Percentiles rank a stretch among this genome's conserved stretches.
Conservation (phyloP, 1,140 invertebrate species). For the Magallana gigas region DNA sequence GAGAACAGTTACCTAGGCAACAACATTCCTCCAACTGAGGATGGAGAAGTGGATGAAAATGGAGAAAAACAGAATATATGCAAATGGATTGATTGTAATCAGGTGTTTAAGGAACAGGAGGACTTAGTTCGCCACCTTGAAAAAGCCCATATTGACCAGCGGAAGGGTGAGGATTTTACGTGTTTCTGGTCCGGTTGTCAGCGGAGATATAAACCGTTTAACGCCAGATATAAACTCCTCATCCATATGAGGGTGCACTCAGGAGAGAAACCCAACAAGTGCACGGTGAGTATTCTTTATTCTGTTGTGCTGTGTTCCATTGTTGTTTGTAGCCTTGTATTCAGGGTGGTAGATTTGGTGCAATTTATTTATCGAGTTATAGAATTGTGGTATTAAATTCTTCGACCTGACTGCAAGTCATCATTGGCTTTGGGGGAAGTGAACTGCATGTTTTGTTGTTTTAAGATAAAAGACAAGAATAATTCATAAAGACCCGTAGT, state of each 20-base stretch:
- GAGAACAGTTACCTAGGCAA: slow-evolving; percentile 58
- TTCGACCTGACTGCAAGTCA: background rate
- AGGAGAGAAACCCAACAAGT: slow-evolving; percentile 97
- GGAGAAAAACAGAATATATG: slow-evolving; percentile 81
- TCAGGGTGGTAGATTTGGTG: background rate
- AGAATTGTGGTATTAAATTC: background rate
- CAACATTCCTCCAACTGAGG: slow-evolving; percentile 53
- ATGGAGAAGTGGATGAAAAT: slow-evolving; percentile 70
- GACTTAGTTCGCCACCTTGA: slow-evolving; percentile 94
- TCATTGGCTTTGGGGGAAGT: background rate
- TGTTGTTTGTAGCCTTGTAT: background rate
- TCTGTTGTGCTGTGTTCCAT: too few relatives aligned
- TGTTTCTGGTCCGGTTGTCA: slow-evolving; percentile 95
- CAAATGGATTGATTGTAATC: slow-evolving; percentile 92
- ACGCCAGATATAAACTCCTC: slow-evolving; percentile 96
- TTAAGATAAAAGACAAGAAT: slow-evolving; percentile 21
- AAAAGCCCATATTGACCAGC: slow-evolving; percentile 91
- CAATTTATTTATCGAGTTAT: background rate
- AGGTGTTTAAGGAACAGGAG: slow-evolving; percentile 87
- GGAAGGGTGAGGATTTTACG: slow-evolving; percentile 91
- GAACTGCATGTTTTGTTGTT: slow-evolving; percentile 30
- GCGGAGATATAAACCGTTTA: slow-evolving; percentile 91
- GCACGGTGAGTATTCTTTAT: slow-evolving; percentile 86
- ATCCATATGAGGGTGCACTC: slow-evolving; percentile 98
- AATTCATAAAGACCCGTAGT: background rate